A percentile compares a stretch with the other conserved stretches of the same genome.
Conservation (phyloP, 2,888 invertebrate species). For the Orthonevra nobilis region DNA sequence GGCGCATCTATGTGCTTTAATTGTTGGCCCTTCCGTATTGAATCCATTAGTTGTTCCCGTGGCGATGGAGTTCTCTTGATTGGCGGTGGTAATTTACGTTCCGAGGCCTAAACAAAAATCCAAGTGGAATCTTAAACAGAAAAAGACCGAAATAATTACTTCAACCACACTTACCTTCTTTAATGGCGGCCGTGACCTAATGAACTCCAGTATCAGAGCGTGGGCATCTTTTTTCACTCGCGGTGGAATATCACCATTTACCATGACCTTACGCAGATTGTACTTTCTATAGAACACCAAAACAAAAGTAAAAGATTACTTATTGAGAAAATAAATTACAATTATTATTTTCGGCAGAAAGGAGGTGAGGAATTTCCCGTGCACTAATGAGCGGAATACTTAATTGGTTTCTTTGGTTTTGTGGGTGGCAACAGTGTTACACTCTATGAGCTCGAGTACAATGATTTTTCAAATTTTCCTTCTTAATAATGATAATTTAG, state of each 20-base stretch:
- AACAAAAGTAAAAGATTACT: slow-evolving; percentile 18
- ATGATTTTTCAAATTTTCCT: background rate
- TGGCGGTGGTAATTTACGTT: slow-evolving; percentile 90
- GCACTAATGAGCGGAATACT: background rate
- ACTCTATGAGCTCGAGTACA: background rate
- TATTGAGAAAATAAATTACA: slow-evolving; percentile 21
- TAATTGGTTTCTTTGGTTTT: slow-evolving; percentile 21
- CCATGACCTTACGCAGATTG: slow-evolving; percentile 91
- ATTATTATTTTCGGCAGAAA: slow-evolving; percentile 13
- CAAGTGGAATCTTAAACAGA: slow-evolving; percentile 44
- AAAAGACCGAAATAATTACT: slow-evolving; percentile 6
- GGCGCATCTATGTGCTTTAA: slow-evolving; percentile 83
- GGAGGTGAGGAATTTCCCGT: slow-evolving; percentile 9
- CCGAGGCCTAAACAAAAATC: slow-evolving; percentile 84
- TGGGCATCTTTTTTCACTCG: slow-evolving; percentile 96
- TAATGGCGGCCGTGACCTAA: slow-evolving; percentile 95
- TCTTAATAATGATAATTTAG: no score
- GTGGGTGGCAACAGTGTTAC: slow-evolving; percentile 21
- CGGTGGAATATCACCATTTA: slow-evolving; percentile 90
- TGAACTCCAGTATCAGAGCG: slow-evolving; percentile 97
- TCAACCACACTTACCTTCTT: slow-evolving; percentile 85
- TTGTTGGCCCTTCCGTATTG: slow-evolving; percentile 88
- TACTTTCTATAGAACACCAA: slow-evolving; percentile 83
- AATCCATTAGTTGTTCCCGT: slow-evolving; percentile 91
- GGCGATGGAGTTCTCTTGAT: slow-evolving; percentile 87